Percentiles rank a stretch among this genome's conserved stretches.
Conservation (phyloP, 2,797 vertebrate genomes). For the Tangara arthus region DNA sequence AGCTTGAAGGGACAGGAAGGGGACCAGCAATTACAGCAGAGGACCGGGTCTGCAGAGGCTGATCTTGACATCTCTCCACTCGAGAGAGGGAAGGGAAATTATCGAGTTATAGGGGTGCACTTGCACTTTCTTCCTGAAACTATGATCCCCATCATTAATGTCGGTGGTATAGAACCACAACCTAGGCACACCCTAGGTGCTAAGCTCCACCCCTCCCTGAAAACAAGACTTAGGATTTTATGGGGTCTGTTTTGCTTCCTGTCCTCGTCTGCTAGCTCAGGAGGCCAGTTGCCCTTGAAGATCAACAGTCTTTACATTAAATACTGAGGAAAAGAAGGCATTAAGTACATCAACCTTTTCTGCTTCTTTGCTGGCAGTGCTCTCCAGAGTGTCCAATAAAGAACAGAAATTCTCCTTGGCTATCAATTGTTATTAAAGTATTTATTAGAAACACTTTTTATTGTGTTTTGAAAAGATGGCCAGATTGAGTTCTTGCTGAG, state of each 20-base stretch:
- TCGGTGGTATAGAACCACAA: background rate
- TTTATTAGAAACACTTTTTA: background rate
- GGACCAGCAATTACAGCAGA: accelerated
- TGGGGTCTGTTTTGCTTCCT: background rate
- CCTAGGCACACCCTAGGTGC: no score
- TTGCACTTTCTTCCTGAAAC: background rate
- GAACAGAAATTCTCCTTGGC: accelerated
- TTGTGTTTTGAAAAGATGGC: background rate
- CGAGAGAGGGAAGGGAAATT: accelerated
- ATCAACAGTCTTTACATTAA: background rate
- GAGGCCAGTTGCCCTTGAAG: no score
- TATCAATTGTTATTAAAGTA: background rate
- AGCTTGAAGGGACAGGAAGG: background rate
- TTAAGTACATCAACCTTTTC: background rate
- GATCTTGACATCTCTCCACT: background rate
- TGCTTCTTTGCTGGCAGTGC: background rate
- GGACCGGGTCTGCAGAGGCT: background rate
- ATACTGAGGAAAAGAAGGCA: background rate
- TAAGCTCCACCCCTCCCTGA: background rate
- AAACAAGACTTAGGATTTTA: background rate
- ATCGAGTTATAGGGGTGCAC: accelerated
- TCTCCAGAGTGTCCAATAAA: accelerated
- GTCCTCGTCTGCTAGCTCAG: background rate
- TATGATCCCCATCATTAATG: background rate
- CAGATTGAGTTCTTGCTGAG: background rate